Conservation (phyloP, 2,113 vertebrate species). For the Zosterops pallidus region DNA sequence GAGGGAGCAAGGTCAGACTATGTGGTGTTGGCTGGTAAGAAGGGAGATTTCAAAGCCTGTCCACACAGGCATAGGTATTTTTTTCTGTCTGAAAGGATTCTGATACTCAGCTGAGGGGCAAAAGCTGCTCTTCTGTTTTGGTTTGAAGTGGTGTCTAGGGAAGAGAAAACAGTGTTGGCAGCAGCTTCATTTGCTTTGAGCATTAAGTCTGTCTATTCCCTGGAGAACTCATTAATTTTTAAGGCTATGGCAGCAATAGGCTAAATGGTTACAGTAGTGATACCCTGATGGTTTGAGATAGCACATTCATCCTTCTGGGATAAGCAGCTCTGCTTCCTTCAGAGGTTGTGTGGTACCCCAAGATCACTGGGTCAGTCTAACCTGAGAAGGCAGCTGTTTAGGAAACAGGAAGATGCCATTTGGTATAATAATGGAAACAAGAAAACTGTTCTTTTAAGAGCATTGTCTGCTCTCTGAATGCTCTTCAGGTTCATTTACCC, state of each 20-base stretch:
- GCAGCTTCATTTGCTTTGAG: constrained; percentile 22
- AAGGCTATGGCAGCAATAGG: not conserved
- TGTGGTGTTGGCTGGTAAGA: not conserved
- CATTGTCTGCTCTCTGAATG: not conserved
- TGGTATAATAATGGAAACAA: not conserved
- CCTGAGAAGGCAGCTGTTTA: not conserved
- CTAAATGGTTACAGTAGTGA: not conserved
- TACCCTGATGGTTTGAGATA: not conserved
- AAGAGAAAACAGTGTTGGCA: not conserved
- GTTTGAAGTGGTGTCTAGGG: not conserved
- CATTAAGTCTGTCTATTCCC: not conserved
- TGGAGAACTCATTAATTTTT: constrained; percentile 34
- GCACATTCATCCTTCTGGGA: not conserved
- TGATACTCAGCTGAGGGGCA: not conserved
- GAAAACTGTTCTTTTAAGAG: not conserved
- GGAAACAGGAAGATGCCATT: not conserved
- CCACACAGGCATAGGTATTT: not conserved
- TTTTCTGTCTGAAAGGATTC: not conserved
- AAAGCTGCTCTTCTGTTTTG: not conserved
- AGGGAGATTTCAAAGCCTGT: not conserved
- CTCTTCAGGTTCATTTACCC: not conserved
- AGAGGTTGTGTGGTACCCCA: not conserved
- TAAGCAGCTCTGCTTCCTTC: not conserved
- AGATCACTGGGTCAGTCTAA: not conserved
- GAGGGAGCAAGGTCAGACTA: not conserved